A percentile compares a stretch with the other conserved stretches of the same genome.
phyloP scores from a whole-genome alignment of 2,113 vertebrate genomes.

The Colistium nudipinnis region DNA sequence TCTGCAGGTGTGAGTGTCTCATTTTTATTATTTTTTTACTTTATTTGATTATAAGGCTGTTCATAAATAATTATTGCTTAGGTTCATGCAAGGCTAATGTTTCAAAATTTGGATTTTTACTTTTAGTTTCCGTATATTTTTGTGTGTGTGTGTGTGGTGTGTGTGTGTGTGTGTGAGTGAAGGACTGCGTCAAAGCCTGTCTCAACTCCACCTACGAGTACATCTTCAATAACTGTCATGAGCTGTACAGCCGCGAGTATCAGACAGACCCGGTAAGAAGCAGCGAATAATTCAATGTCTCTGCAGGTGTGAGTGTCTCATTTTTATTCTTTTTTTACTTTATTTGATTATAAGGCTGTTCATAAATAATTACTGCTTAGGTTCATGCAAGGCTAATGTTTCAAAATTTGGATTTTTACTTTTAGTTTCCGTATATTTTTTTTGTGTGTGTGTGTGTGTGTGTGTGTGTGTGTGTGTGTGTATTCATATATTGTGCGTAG shows the following conservation, averaged over 20 bases:
- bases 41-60: too few relatives aligned
- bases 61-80: too few relatives aligned
- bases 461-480: not conserved
- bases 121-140: too few relatives aligned
- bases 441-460: too few relatives aligned
- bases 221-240: constrained; percentile 98
- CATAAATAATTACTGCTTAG: not conserved
- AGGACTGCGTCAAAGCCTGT: constrained; percentile 97
- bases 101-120: too few relatives aligned
- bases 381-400: too few relatives aligned
- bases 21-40: not conserved
- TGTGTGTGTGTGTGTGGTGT: too few relatives aligned
- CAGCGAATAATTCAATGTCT: constrained; percentile 3
- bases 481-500: not conserved
- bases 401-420: too few relatives aligned
- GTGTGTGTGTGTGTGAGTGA: too few relatives aligned
- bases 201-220: constrained; percentile 98
- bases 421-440: too few relatives aligned
- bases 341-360: too few relatives aligned
- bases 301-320: constrained; percentile 19
- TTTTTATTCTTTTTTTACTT: not conserved
- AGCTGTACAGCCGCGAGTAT: constrained; percentile 97
- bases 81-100: too few relatives aligned
- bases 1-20: constrained; percentile 21
- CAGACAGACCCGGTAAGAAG: constrained; percentile 84